A percentile compares a stretch with the other conserved stretches of the same genome.
These are phyloP conservation scores for Hypomecis atomaria DNA, from an alignment of 2,888 invertebrate genomes.

Conservation along the genomic window DNA sequence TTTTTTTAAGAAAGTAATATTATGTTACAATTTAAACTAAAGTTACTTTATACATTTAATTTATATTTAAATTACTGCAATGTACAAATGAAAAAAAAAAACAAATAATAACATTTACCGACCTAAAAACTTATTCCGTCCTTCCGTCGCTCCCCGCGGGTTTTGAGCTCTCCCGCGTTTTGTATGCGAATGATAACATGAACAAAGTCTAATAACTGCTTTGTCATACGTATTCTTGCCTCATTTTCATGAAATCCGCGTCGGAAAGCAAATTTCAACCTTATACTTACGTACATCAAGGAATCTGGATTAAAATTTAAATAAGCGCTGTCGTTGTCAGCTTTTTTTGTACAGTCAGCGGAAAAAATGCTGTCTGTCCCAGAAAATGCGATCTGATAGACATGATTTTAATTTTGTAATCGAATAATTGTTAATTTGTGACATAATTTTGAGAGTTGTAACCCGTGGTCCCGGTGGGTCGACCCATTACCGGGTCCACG, in stretches of 20 bases:
- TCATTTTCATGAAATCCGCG: constrained; percentile 2
- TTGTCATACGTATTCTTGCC: constrained; percentile 7
- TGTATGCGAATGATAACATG: constrained; percentile 5
- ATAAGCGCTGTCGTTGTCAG: not conserved
- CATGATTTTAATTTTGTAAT: too few species aligned
- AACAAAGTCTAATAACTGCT: constrained; percentile 19
- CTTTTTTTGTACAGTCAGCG: not conserved
- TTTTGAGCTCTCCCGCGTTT: not conserved
- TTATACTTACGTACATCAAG: constrained; percentile 3
- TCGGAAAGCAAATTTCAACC: constrained; percentile 7
- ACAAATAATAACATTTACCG: not conserved
- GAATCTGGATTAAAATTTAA: not conserved
- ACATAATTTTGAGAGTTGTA: too few species aligned
- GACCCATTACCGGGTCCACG: too few species aligned
- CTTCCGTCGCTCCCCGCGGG: not conserved
- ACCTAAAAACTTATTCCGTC: not conserved
- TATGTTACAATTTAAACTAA: too few species aligned
- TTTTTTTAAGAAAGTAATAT: too few species aligned
- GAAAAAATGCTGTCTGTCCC: too few species aligned
- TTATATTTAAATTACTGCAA: too few species aligned
- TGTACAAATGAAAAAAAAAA: too few species aligned
- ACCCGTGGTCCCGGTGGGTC: too few species aligned
- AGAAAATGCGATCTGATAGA: too few species aligned
- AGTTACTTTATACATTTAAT: too few species aligned
- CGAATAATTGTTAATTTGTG: too few species aligned